phyloP scores from a whole-genome alignment of 2,113 vertebrate species.

The Stigmatopora nigra region DNA sequence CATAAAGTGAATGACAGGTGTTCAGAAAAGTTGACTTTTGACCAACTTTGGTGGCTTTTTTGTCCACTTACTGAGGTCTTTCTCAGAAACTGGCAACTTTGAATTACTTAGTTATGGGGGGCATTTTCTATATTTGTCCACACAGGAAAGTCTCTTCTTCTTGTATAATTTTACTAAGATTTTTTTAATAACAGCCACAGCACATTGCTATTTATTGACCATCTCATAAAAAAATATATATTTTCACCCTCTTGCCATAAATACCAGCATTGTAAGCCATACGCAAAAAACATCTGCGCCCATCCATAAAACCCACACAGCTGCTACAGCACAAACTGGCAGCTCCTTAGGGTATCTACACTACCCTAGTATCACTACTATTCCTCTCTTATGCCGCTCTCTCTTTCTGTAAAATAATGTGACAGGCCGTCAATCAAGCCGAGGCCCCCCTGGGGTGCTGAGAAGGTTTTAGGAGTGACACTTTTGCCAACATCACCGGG shows the following conservation, averaged over 20 bases:
- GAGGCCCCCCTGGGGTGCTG: slow-evolving; percentile 47
- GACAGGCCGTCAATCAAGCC: slow-evolving; percentile 63
- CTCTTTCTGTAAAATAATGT: slow-evolving; percentile 57
- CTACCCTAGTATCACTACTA: slow-evolving; percentile 51
- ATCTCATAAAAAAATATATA: slow-evolving; percentile 36
- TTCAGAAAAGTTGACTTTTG: slow-evolving; percentile 25
- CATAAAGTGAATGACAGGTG: slow-evolving; percentile 25
- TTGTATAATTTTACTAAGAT: too few species aligned
- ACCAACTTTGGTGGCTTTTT: slow-evolving; percentile 1
- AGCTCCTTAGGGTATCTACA: slow-evolving; percentile 44
- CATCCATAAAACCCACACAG: slow-evolving; percentile 44
- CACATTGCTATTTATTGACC: slow-evolving; percentile 28
- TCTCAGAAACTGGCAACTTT: too few species aligned
- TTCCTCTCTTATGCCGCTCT: slow-evolving; percentile 17
- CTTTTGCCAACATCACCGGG: slow-evolving; percentile 60
- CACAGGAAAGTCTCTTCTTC: too few species aligned
- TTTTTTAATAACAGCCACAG: slow-evolving; percentile 5
- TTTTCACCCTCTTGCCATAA: slow-evolving; percentile 43
- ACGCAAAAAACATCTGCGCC: slow-evolving; percentile 63
- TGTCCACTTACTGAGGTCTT: neutral
- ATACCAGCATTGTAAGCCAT: slow-evolving; percentile 44
- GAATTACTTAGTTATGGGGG: too few species aligned
- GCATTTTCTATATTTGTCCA: too few species aligned
- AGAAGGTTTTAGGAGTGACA: slow-evolving; percentile 53
- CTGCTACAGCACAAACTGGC: slow-evolving; percentile 29